Evolutionary conservation across 2,888 invertebrate genomes (phyloP), one percentile per base, ranked within the genome.

Genomic region (Nemotelus pantherinus): DNA sequence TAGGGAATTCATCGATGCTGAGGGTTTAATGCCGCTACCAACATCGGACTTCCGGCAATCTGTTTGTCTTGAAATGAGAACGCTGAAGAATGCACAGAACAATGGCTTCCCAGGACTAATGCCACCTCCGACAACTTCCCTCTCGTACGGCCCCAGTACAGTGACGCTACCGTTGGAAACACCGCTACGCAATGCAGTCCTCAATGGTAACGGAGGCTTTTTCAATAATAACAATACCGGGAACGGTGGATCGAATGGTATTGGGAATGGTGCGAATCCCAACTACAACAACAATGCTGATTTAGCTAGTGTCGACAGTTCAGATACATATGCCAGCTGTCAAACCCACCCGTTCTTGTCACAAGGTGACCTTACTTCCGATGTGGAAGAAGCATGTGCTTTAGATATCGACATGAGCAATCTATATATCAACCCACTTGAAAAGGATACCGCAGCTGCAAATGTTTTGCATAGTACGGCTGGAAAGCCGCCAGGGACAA

Each of bases 251-350:
- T 44, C 39, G 6, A 63, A 48, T 75, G 64, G 68, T 58, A 60
- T 63, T 41, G 44, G 44, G 74, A 53, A 41, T 58, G 48, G 44
- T 55, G 72, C 50, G 10, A 10, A 41, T 48, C 63, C 60, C n/a
- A 77, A 77, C 76, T 68, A 75, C 63, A 75, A 64, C 45, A 87
- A 87, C 81, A 87, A 86, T 83, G 88, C 86, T 47, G 90, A 90
- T 80, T 82, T 90, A 83, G 90, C 89, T 80, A 90, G 90, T 83
- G 89, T 91, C 82, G 90, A 91, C 89, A 93, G 96, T 89, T 94
- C 96, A 85, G 97, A 97, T 88, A 97, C 97, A 82, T 98, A 96
- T 89, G 96, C 96, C 88, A 97, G 96, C 89, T 97, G 97, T 90
- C 94, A 96, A 89, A 97, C 97, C 85, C 96, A 97, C 90, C 96